A percentile compares a stretch with the other conserved stretches of the same genome.
These are phyloP conservation scores for Cyanocitta stelleri DNA, from an alignment of 2,113 vertebrate species.

Conservation along the genomic window DNA sequence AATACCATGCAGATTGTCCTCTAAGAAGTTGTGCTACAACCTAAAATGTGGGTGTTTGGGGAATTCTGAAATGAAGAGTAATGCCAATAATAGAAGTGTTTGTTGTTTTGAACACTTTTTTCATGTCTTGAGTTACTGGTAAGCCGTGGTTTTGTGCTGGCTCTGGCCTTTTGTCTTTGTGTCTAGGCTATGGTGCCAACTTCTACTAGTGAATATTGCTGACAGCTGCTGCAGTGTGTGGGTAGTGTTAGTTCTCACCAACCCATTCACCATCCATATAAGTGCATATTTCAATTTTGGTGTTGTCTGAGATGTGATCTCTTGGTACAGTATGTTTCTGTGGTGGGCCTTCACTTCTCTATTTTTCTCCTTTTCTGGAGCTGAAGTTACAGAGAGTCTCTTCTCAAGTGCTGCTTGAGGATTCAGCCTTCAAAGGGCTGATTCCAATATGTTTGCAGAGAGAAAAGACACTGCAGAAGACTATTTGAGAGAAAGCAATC, in stretches of 20 bases:
- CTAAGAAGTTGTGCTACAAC: not conserved
- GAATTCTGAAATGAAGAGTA: not conserved
- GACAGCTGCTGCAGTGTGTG: not conserved
- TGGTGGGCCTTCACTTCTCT: not conserved
- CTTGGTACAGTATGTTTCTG: not conserved
- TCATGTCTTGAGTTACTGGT: not conserved
- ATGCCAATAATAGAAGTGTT: not conserved
- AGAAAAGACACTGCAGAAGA: not conserved
- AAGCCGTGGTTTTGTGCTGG: not conserved
- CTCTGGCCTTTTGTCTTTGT: not conserved
- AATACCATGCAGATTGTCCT: not conserved
- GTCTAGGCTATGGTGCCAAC: not conserved
- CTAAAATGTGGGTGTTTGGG: not conserved
- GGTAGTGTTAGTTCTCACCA: slow-evolving; percentile 20
- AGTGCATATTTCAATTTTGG: not conserved
- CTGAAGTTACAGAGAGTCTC: not conserved
- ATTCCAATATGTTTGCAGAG: not conserved
- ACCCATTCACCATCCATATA: not conserved
- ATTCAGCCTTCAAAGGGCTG: not conserved
- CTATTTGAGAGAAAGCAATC: not conserved
- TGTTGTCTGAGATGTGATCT: not conserved
- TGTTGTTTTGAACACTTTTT: not conserved
- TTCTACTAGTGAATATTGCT: not conserved
- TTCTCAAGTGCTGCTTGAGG: not conserved
- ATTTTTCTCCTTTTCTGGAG: not conserved